Percentiles rank a stretch among this genome's conserved stretches.
Evolutionary conservation across 2,888 invertebrate genomes (phyloP).

Genomic region (Artemia sp.): DNA sequence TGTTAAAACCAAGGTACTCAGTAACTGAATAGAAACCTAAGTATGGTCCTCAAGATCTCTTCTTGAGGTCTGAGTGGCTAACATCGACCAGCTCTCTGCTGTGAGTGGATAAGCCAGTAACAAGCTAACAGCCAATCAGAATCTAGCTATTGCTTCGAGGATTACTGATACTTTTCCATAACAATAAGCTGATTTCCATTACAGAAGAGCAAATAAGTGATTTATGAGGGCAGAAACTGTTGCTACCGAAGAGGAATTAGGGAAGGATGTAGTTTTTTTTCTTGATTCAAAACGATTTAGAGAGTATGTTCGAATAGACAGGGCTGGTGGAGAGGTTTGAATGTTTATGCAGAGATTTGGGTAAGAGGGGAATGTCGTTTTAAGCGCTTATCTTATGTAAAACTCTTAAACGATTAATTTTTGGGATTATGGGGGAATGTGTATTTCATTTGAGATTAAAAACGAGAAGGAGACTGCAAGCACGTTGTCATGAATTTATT

Average conservation of each 20-base stretch:
- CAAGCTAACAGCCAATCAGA: slow-evolving; percentile 3
- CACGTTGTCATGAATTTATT: no score
- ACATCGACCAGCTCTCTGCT: not conserved
- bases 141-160: not conserved
- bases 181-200: slow-evolving; percentile 6
- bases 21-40: slow-evolving; percentile 9
- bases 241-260: slow-evolving; percentile 1
- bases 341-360: no score
- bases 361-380: no score
- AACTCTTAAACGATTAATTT: no score
- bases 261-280: not conserved
- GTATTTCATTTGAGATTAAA: no score
- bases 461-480: no score
- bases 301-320: no score
- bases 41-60: not conserved
- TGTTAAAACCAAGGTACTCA: not conserved
- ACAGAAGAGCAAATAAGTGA: slow-evolving; percentile 11
- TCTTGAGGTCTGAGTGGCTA: slow-evolving; percentile 9
- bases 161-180: slow-evolving; percentile 14
- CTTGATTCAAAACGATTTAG: not conserved
- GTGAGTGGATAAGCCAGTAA: slow-evolving; percentile 9
- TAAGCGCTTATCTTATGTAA: no score
- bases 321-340: no score
- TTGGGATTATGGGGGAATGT: no score
- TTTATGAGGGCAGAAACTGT: slow-evolving; percentile 12